phyloP scores from a whole-genome alignment of 2,797 vertebrate genomes.

The Falco cherrug region DNA sequence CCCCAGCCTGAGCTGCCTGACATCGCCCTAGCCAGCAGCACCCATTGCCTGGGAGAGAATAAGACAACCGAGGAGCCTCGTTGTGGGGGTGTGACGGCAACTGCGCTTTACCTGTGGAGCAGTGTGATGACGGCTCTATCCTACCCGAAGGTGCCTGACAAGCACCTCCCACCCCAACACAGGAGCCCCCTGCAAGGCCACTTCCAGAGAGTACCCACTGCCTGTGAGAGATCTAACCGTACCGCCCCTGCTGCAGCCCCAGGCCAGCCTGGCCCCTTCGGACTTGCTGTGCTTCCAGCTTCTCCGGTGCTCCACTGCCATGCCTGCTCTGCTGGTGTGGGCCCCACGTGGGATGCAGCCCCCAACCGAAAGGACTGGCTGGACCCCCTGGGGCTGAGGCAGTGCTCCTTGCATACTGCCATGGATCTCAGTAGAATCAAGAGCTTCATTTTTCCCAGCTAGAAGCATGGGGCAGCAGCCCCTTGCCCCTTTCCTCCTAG shows the following conservation, averaged over 20 bases:
- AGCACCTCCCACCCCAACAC: not conserved
- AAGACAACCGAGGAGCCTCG: slow-evolving; percentile 33
- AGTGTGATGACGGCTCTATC: slow-evolving; percentile 80
- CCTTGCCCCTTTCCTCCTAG: not conserved
- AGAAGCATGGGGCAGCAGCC: not conserved
- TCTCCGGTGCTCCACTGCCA: not conserved
- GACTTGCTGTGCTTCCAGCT: slow-evolving; percentile 42
- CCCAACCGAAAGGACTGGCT: slow-evolving; percentile 41
- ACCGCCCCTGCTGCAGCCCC: slow-evolving; percentile 9
- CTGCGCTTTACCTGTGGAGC: slow-evolving; percentile 83
- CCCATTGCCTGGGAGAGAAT: slow-evolving; percentile 73
- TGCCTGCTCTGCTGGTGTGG: not conserved
- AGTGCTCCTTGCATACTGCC: slow-evolving; percentile 79
- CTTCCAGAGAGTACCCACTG: slow-evolving; percentile 59
- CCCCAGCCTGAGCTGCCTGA: not conserved
- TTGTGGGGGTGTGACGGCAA: slow-evolving; percentile 12
- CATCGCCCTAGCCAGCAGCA: not conserved
- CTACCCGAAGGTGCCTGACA: slow-evolving; percentile 33
- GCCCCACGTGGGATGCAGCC: not conserved
- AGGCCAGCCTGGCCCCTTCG: not conserved
- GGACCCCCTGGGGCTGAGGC: slow-evolving; percentile 61
- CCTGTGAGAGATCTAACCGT: slow-evolving; percentile 76
- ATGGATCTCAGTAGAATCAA: slow-evolving; percentile 84
- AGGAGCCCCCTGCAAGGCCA: slow-evolving; percentile 14
- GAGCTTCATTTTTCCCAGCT: slow-evolving; percentile 87